Base-by-base conservation (phyloP, 1,140 invertebrate species). In the Drosophila jambulina region DNA sequence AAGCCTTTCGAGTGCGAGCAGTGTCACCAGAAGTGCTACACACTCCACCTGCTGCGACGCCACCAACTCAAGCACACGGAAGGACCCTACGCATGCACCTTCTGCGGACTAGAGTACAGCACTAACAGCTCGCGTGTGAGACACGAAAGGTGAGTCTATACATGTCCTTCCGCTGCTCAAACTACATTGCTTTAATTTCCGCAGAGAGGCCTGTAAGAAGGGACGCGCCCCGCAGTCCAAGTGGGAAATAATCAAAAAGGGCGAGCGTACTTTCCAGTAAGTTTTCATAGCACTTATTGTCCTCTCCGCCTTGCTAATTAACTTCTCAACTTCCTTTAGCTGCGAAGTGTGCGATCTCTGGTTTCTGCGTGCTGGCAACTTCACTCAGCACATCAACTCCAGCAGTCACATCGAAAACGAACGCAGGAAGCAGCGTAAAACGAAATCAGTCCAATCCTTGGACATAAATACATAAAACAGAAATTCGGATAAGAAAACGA, bases 211-310 rank as follows among this genome's bases (percentile, higher is more conserved):
- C 10, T 88, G 84, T n/a, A 88, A 88, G n/a, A 90, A 90, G 23
- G 84, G 84, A n/a, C 61, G 84, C 38, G 84, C 68, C 1, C 84
- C 84, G 9, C 74, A 88, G 25, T 90, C 84, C 25, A 88, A 90
- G 59, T 81, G 80, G 25, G 85, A 88, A 19, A 45, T 88, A 4
- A 88, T 88, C 13, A 88, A 90, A 12, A 72, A 83, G n/a, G 84
- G 84, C 13, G 84, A 88, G 46, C 80, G 84, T 25, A 88, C 84
- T 38, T 88, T 88, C 53, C 84, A 88, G 84, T 88, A 38, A 75
- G 84, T 69, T 42, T 29, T 21, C 10, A 29, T 6, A n/a, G 21
- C 8, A 1, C 5, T 21, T 10, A 21, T 13, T 40, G 9, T 2
- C 3, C 17, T 42, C 4, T n/a, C 5, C 13, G 2, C 4, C 8